phyloP scores from a whole-genome alignment of 2,113 vertebrate species.

The Arvicanthis niloticus region DNA sequence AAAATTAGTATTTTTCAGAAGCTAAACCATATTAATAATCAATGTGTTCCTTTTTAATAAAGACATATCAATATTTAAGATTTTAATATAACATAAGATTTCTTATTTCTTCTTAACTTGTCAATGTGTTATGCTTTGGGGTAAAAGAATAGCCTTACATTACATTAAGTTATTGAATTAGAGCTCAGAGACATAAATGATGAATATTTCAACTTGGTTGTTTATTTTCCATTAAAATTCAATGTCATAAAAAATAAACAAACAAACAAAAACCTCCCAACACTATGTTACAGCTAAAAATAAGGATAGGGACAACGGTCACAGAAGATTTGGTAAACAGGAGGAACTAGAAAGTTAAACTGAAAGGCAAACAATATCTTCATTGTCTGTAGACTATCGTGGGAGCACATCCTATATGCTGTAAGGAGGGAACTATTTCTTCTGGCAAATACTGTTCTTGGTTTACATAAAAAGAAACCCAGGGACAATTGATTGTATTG shows the following conservation, averaged over 20 bases:
- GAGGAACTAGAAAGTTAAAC: background rate
- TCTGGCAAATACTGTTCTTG: background rate
- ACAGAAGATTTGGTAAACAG: background rate
- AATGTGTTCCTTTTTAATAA: background rate
- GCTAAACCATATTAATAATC: background rate
- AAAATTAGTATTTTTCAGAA: background rate
- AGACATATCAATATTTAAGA: background rate
- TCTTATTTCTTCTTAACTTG: background rate
- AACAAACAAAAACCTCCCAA: background rate
- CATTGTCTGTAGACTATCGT: too few species aligned
- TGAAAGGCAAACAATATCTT: background rate
- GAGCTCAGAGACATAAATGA: background rate
- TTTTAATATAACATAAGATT: background rate
- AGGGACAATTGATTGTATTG: background rate
- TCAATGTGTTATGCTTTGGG: background rate
- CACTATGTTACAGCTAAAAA: background rate
- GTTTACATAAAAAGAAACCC: slow-evolving; percentile 8
- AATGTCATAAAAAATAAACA: background rate
- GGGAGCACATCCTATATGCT: background rate
- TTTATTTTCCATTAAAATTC: background rate
- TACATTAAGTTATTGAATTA: background rate
- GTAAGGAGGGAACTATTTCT: background rate
- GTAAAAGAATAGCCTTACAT: background rate
- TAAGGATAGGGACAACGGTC: background rate
- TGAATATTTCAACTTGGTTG: background rate